A percentile compares a stretch with the other conserved stretches of the same genome.
Evolutionary conservation across 2,113 vertebrate genomes (phyloP).

Genomic region (Aegotheles bennettii): DNA sequence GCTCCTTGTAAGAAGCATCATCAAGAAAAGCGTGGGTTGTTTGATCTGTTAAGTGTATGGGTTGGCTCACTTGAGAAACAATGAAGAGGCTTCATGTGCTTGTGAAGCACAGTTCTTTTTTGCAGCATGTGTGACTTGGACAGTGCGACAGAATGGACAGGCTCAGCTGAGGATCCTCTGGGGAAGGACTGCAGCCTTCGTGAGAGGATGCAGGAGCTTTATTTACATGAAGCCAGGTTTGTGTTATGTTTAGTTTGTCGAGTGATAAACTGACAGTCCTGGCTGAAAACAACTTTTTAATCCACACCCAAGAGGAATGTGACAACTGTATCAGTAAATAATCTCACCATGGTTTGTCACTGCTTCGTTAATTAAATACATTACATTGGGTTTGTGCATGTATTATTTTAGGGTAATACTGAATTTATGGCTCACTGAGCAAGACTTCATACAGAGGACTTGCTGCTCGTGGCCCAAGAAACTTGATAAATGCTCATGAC

Average conservation of each 20-base stretch:
- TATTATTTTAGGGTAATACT: background rate
- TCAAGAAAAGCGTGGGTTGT: background rate
- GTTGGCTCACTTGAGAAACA: background rate
- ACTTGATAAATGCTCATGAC: background rate
- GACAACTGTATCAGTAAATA: background rate
- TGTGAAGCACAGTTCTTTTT: background rate
- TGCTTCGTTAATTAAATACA: background rate
- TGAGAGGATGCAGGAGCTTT: background rate
- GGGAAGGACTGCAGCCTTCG: background rate
- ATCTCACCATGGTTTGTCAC: background rate
- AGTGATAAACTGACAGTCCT: background rate
- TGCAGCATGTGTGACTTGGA: accelerated
- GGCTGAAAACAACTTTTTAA: background rate
- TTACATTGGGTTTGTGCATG: background rate
- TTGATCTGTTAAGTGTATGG: background rate
- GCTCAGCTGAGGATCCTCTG: too few species aligned
- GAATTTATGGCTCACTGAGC: background rate
- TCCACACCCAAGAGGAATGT: background rate
- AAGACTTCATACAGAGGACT: background rate
- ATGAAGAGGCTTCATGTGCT: background rate
- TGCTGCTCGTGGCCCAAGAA: background rate
- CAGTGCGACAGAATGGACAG: background rate
- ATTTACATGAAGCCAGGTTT: background rate
- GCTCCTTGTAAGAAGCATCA: background rate
- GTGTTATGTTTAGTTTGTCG: background rate